Base-by-base conservation (phyloP, 2,113 vertebrate species). In the Polypterus bichir region DNA sequence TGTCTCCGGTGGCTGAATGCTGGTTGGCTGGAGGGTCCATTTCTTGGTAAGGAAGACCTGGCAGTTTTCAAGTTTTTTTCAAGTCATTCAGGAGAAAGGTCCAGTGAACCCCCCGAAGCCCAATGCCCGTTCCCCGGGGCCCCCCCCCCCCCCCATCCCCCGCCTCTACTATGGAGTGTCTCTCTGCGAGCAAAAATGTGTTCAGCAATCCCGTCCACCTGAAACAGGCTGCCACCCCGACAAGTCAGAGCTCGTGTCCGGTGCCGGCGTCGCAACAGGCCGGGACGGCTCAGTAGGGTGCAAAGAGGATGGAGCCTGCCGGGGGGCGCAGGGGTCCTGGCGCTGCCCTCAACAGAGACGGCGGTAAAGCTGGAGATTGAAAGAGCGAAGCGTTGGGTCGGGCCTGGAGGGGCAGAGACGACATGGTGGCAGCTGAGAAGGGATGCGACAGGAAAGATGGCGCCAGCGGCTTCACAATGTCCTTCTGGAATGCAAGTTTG, bases 261-360 rank as follows among this genome's bases (percentile, higher is more conserved):
- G 60, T 59, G 68, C 75, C 51, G 6, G 47, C 58, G 57, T 67
- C 66, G 53, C 58, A 71, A 73, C 67, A 70, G 77, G 74, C 75
- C 76, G 66, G 4, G 54, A 64, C 59, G 44, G 5, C 54, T 85
- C 63, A 97, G 78, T 98, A 97, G 0, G 94, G 94, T 4, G 91
- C 70, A 64, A 97, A 97, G 63, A 97, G 90, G 64, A 97, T 91
- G 5, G 95, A 93, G 54, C 90, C 80, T 0, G 88, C 86, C 1
- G 88, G 85, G 0, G 91, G 77, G 27, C 93, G 87, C 57, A 98
- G 89, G 62, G 93, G 92, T 58, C 94, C 93, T 0, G 92, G 93
- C 46, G 89, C 90, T 0, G 93, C 86, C 68, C 91, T 82, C 65
- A 97, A 82, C 64, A 97, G 90, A 47, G 93, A 87, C 1, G 89